These are phyloP conservation scores for Saccostrea echinata DNA, from an alignment of 1,140 invertebrate species.

Conservation along the genomic window DNA sequence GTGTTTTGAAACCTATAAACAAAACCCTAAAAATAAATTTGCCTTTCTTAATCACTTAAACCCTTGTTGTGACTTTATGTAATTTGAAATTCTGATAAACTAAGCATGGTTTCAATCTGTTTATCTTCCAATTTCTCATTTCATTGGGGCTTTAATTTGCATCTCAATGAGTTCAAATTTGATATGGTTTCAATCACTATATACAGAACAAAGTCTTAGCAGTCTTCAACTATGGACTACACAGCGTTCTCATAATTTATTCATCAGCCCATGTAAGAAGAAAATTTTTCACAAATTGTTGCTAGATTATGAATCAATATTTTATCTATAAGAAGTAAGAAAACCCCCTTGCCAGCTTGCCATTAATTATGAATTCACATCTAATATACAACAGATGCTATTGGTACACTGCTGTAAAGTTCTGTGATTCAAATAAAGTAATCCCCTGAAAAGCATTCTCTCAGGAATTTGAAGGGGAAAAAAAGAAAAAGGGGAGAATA, in stretches of 20 bases:
- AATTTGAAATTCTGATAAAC: conserved; percentile 36
- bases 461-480: neutral
- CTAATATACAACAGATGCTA: conserved; percentile 37
- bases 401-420: conserved; percentile 22
- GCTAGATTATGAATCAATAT: conserved; percentile 33
- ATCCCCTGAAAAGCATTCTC: conserved; percentile 19
- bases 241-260: conserved; percentile 1
- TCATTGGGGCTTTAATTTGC: conserved; percentile 31
- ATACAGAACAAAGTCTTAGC: neutral
- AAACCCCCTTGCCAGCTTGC: neutral
- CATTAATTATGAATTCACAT: conserved; percentile 39
- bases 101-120: conserved; percentile 30
- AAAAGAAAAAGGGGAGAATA: neutral
- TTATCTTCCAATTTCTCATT: conserved; percentile 25
- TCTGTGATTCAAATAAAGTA: conserved; percentile 29
- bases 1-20: conserved; percentile 26
- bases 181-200: conserved; percentile 14
- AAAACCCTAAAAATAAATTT: conserved; percentile 33
- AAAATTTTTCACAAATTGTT: conserved; percentile 38
- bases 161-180: conserved; percentile 39
- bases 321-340: conserved; percentile 32
- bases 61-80: conserved; percentile 20
- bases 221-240: neutral
- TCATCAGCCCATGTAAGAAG: conserved; percentile 33
- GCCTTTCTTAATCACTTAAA: conserved; percentile 29